Evolutionary conservation across 23 tunicate genomes (phyloP).

Genomic region (Styela clava): DNA sequence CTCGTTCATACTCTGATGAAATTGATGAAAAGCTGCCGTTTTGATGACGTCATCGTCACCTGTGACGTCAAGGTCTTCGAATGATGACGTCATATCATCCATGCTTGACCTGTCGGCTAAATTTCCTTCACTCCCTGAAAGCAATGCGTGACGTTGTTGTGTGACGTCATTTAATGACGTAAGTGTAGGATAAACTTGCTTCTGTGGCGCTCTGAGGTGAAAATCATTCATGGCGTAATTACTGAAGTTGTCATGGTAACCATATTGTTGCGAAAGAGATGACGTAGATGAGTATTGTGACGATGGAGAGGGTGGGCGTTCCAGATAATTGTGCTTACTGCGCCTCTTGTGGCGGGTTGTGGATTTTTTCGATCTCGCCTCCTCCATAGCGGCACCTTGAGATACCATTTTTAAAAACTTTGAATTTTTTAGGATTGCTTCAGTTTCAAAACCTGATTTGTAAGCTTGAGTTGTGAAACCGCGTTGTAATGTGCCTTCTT

Average conservation of each 20-base stretch:
- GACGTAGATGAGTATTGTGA: conserved; percentile 32
- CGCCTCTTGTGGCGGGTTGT: conserved; percentile 7
- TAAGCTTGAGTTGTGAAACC: conserved; percentile 13
- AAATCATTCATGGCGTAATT: background rate
- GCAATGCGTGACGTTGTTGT: background rate
- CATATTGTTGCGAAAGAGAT: background rate
- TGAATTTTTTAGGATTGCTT: background rate
- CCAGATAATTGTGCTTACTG: conserved; percentile 1
- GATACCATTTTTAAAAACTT: conserved; percentile 22
- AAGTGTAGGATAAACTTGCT: background rate
- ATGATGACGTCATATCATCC: background rate
- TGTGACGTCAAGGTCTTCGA: conserved; percentile 7
- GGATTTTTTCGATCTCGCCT: background rate
- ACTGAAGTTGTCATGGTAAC: background rate
- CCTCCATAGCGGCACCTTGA: background rate
- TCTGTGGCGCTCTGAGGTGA: background rate
- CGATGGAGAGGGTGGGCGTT: background rate
- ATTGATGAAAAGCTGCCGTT: conserved; percentile 12
- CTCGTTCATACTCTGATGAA: conserved; percentile 9
- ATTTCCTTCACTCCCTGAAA: background rate
- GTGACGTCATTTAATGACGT: conserved; percentile 14
- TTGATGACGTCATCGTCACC: conserved; percentile 16
- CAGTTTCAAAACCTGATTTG: conserved; percentile 16
- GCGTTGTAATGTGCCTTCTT: conserved; percentile 50
- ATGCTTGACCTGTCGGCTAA: conserved; percentile 9